Base-by-base conservation (phyloP, 2,797 vertebrate species). In the Enteromius treurensis region DNA sequence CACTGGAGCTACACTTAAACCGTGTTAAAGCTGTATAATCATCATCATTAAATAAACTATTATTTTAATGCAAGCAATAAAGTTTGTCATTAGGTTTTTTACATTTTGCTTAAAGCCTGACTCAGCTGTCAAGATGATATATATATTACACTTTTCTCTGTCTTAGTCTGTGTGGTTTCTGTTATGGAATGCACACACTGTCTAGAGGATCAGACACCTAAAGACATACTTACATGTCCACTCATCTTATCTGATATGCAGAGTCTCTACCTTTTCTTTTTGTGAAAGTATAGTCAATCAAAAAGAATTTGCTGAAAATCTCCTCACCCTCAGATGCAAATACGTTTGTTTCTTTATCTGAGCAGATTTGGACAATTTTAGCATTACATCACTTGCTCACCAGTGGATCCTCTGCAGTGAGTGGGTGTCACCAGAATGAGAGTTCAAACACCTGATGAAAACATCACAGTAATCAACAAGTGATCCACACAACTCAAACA, bases 71-170 rank as follows among this genome's bases (percentile, higher is more conserved):
- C 19, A 42, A 62, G 15, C 19, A 73, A 32, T 70, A n/a, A 11
- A 42, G 19, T 71, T 80, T 34, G 4, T 26, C 26, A 62, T 71
- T 6, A 62, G 29, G 40, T 77, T 19, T 77, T 77, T 62, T 21
- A 62, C n/a, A 17, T 77, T 62, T 62, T 45, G 42, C 40, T 64
- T 45, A 51, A 65, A 49, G 32, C 10, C 70, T 81, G 55, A 81
- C 45, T 74, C n/a, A 74, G 37, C 7, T 77, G 40, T 47, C 55
- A 64, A 49, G 42, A 74, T 64, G 70, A 75, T 47, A 26, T 21
- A 26, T 21, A 49, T 73, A 73, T 34, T 7, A 29, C 2, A 29
- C 67, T 80, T 80, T 80, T 47, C 26, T 80, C 23, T 71, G 67
- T 71, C 49, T 53, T 68, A 17, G 69, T 49, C 69, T 49, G 7